Base-by-base conservation (phyloP, 2,888 invertebrate genomes). In the Mactromeris polynyma region DNA sequence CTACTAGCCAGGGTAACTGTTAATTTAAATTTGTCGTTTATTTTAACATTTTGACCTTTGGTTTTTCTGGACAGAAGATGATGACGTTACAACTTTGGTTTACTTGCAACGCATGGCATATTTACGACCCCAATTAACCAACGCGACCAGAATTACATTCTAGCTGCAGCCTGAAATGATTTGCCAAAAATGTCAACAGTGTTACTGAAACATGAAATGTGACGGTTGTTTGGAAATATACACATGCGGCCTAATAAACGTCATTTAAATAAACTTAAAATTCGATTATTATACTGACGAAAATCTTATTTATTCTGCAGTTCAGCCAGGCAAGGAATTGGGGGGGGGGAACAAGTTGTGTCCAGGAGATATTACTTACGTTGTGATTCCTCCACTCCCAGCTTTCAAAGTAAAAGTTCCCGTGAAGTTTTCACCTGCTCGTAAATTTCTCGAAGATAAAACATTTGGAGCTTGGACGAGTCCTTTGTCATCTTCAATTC, bases 401-500 rank as follows among this genome's bases (percentile, higher is more conserved):
- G 81, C 92, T 80, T 79, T 86, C 9, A 92, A 38, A 3, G 58
- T 40, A 31, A 92, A 91, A 9, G 82, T 77, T 21, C 90, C 90
- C 4, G 88, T 90, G 21, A 58, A 42, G 80, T 91, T 92, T 36
- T 78, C 64, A 1, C 86, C 86, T 36, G 92, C 36, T 40, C 73
- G 42, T 9, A 92, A n/a, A 11, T 81, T 64, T 6, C 51, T 19
- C n/a, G 77, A 73, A 14, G 85, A 9, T 31, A 81, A 40, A 14
- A 84, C 33, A 21, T 42, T 58, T 9, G 91, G 91, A 31, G 36
- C 21, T 38, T 80, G 81, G 14, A 89, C 83, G 81, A 92, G 90
- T 4, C n/a, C n/a, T 33, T 87, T 81, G 64, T 89, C 87, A 79
- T 92, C 92, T 73, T 87, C 81, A 40, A 92, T 91, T 51, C 81